Conservation (phyloP, 2,797 vertebrate species). For the Labeo calbasu region DNA sequence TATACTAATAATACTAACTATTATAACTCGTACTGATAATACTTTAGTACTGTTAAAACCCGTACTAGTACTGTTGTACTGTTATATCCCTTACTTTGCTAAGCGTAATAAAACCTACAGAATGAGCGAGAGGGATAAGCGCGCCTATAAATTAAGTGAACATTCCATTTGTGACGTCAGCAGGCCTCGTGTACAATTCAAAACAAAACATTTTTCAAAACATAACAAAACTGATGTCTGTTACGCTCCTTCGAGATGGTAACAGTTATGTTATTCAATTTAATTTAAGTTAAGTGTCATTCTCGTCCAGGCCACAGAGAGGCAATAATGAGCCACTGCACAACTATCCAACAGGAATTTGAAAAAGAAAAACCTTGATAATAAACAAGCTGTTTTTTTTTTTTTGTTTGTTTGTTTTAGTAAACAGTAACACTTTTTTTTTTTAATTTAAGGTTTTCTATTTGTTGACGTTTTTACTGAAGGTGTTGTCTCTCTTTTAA, state of each 20-base stretch:
- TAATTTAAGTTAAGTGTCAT: too few relatives aligned
- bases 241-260: not conserved
- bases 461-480: not conserved
- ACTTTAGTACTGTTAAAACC: too few relatives aligned
- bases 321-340: not conserved
- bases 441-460: not conserved
- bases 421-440: too few relatives aligned
- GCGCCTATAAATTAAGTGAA: not conserved
- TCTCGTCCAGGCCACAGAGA: conserved; percentile 21
- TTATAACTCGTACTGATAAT: too few relatives aligned
- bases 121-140: not conserved
- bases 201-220: too few relatives aligned
- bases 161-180: not conserved
- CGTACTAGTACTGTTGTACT: too few relatives aligned
- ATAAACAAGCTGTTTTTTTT: too few relatives aligned
- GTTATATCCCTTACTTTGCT: not conserved
- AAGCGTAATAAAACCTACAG: not conserved
- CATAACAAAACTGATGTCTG: not conserved
- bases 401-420: too few relatives aligned
- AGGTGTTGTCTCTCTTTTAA: not conserved
- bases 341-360: not conserved
- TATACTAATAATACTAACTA: too few relatives aligned
- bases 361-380: too few relatives aligned
- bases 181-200: too few relatives aligned
- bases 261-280: not conserved